A percentile compares a stretch with the other conserved stretches of the same genome.
Conservation (phyloP, 2,888 invertebrate genomes). For the Trachelus troglodyta region DNA sequence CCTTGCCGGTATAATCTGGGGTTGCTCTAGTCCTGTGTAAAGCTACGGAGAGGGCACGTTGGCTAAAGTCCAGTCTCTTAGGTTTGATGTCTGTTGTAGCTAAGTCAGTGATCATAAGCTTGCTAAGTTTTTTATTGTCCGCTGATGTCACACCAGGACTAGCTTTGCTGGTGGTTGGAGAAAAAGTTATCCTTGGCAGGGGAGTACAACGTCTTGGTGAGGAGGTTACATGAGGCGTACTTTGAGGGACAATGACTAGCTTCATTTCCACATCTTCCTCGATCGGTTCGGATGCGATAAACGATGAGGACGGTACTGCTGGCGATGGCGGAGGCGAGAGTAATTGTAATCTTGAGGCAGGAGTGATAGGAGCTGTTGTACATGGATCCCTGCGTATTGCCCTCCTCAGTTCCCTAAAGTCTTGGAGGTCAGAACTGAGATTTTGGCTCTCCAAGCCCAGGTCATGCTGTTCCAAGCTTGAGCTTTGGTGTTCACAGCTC, state of each 20-base stretch:
- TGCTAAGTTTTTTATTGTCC: slow-evolving; percentile 42
- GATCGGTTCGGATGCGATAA: slow-evolving; percentile 43
- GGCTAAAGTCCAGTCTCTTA: slow-evolving; percentile 56
- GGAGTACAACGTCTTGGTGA: slow-evolving; percentile 24
- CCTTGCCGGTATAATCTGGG: slow-evolving; percentile 50
- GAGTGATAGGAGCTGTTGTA: slow-evolving; percentile 42
- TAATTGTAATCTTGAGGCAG: slow-evolving; percentile 39
- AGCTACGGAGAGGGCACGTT: slow-evolving; percentile 31
- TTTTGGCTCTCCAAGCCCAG: background rate
- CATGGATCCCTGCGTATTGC: slow-evolving; percentile 24
- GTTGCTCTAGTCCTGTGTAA: slow-evolving; percentile 41
- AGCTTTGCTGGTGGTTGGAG: slow-evolving; percentile 41
- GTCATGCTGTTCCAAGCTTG: slow-evolving; percentile 13
- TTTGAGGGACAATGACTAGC: slow-evolving; percentile 48
- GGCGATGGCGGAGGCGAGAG: slow-evolving; percentile 49
- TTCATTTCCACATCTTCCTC: slow-evolving; percentile 50
- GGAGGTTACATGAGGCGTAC: slow-evolving; percentile 39
- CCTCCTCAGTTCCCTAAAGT: slow-evolving; percentile 20
- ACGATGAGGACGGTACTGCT: slow-evolving; percentile 46
- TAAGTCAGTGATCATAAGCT: slow-evolving; percentile 43
- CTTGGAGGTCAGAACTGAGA: background rate
- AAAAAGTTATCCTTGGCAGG: slow-evolving; percentile 21
- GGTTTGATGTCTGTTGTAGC: slow-evolving; percentile 45
- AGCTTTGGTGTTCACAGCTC: slow-evolving; percentile 19
- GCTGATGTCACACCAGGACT: slow-evolving; percentile 36